These are phyloP conservation scores for Thecocarcelia acutangulata DNA, from an alignment of 2,888 invertebrate genomes.

Conservation along the genomic window DNA sequence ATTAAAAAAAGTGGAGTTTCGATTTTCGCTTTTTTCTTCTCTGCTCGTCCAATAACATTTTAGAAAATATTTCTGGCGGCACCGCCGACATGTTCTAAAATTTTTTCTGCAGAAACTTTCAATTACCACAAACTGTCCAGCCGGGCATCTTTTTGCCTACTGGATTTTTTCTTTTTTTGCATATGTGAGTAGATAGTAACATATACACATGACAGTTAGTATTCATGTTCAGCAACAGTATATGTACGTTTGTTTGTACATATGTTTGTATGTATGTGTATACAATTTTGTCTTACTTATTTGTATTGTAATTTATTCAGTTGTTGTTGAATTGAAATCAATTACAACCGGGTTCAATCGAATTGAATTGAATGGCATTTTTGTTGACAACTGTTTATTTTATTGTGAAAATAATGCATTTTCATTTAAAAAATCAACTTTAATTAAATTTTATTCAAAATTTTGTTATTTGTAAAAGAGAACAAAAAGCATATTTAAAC, in stretches of 20 bases:
- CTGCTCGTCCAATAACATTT: too few relatives aligned
- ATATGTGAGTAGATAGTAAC: not conserved
- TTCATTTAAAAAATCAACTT: constrained; percentile 65
- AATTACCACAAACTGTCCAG: not conserved
- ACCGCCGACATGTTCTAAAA: too few relatives aligned
- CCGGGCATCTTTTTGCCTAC: not conserved
- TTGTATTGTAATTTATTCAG: constrained; percentile 67
- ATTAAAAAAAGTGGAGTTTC: too few relatives aligned
- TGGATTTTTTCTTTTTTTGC: not conserved
- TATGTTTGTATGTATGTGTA: not conserved
- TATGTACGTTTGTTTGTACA: constrained; percentile 2
- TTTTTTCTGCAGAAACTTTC: too few relatives aligned
- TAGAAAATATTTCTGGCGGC: too few relatives aligned
- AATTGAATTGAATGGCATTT: constrained; percentile 68
- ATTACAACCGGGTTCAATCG: constrained; percentile 69
- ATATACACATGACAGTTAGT: not conserved
- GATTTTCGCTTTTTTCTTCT: too few relatives aligned
- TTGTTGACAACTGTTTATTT: constrained; percentile 67
- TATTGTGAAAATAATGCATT: constrained; percentile 63
- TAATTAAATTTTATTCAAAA: constrained; percentile 63
- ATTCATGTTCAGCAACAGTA: not conserved
- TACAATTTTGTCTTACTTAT: constrained; percentile 4
- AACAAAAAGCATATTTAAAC: constrained; percentile 28
- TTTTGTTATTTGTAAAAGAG: constrained; percentile 17
- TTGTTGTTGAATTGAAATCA: constrained; percentile 67